These are phyloP conservation scores for Brachionus rubens DNA, from an alignment of 1,140 invertebrate species.

Conservation along the genomic window DNA sequence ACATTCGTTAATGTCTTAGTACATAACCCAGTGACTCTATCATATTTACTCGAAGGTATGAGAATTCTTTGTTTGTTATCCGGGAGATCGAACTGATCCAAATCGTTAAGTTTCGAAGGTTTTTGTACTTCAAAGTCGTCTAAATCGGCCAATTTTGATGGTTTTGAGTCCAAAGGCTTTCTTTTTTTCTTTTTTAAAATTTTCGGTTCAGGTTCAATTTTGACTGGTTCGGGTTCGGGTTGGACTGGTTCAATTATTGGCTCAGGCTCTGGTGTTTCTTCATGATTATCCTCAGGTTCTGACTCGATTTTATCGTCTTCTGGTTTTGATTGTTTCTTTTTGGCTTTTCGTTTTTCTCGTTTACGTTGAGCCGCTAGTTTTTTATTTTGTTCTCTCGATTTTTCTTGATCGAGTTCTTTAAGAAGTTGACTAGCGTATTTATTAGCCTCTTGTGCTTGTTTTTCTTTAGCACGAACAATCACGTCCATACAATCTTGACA, in stretches of 20 bases:
- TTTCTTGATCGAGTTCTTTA: slow-evolving; percentile 89
- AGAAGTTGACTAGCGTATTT: slow-evolving; percentile 89
- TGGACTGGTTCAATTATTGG: too few species aligned
- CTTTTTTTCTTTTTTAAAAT: not conserved
- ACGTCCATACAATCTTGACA: slow-evolving; percentile 70
- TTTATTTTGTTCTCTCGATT: slow-evolving; percentile 81
- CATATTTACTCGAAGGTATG: not conserved
- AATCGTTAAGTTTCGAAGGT: not conserved
- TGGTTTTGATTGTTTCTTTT: slow-evolving; percentile 45
- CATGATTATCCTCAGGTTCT: too few species aligned
- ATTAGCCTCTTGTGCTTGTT: slow-evolving; percentile 93
- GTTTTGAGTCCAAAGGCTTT: not conserved
- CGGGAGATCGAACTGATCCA: not conserved
- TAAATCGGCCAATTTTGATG: slow-evolving; percentile 8
- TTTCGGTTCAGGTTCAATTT: not conserved
- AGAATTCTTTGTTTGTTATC: not conserved
- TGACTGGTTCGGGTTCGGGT: not conserved
- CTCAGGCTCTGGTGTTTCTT: not conserved
- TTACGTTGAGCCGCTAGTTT: slow-evolving; percentile 81
- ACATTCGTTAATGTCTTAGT: slow-evolving; percentile 6
- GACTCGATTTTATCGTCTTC: not conserved
- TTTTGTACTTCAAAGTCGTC: not conserved
- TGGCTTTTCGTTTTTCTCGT: slow-evolving; percentile 79
- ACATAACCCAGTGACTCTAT: not conserved
- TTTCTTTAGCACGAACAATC: slow-evolving; percentile 76